phyloP scores from a whole-genome alignment of 1,140 invertebrate species.

The Drosophila nigromelanica region DNA sequence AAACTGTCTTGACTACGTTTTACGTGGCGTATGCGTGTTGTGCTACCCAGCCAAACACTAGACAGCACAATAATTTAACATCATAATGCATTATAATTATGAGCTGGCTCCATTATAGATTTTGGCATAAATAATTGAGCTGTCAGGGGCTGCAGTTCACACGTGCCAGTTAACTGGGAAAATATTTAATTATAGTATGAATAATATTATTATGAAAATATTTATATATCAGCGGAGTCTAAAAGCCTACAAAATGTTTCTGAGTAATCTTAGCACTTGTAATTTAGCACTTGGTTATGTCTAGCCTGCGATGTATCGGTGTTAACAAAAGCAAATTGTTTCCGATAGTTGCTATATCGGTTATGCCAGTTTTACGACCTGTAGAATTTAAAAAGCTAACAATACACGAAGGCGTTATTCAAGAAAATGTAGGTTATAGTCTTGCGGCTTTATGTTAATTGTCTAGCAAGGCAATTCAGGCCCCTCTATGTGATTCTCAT shows the following conservation, averaged over 20 bases:
- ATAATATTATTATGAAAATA: background rate
- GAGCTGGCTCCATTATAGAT: conserved; percentile 18
- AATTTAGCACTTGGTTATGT: background rate
- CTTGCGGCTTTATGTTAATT: no score
- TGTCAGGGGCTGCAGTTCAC: conserved; percentile 20
- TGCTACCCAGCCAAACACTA: conserved; percentile 38
- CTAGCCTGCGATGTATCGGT: no score
- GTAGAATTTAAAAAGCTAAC: no score
- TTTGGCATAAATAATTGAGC: conserved; percentile 20
- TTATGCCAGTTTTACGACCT: no score
- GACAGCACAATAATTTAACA: conserved; percentile 30
- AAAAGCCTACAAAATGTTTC: background rate
- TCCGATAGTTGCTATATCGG: no score
- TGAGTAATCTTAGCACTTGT: background rate
- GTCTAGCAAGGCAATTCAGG: no score
- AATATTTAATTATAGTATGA: background rate
- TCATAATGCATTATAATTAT: conserved; percentile 13
- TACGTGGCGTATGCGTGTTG: conserved; percentile 66
- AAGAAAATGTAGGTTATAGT: no score
- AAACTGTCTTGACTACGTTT: conserved; percentile 33
- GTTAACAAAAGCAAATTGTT: no score
- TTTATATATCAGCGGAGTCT: no score
- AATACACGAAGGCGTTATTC: no score
- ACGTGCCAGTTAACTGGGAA: conserved; percentile 34
- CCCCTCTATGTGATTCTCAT: no score